These are phyloP conservation scores for Mamestra brassicae DNA, from an alignment of 2,888 invertebrate genomes.

Conservation along the genomic window DNA sequence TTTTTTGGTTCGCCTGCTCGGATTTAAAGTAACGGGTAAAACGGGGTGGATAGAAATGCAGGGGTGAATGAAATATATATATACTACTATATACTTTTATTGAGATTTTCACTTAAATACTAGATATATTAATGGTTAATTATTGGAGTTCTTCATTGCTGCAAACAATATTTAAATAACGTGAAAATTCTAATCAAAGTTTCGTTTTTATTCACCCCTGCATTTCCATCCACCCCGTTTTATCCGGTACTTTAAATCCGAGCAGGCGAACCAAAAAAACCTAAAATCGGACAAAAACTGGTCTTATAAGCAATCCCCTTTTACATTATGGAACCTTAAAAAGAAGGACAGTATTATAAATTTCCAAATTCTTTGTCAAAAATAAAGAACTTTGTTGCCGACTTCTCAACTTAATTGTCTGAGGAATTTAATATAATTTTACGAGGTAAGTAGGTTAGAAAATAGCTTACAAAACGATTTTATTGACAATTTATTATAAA, in stretches of 20 bases:
- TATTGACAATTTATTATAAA: background rate
- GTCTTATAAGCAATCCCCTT: background rate
- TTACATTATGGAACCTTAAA: background rate
- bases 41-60: too few relatives aligned
- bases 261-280: background rate
- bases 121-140: too few relatives aligned
- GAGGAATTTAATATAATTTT: slow-evolving; percentile 18
- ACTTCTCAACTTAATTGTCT: background rate
- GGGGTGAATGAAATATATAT: too few relatives aligned
- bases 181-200: too few relatives aligned
- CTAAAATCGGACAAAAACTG: background rate
- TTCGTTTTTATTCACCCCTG: too few relatives aligned
- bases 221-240: too few relatives aligned
- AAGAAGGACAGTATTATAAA: background rate
- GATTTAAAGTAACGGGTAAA: background rate
- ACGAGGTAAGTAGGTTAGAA: background rate
- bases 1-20: background rate
- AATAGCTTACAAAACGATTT: background rate
- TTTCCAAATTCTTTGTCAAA: background rate
- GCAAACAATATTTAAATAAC: too few relatives aligned
- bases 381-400: background rate
- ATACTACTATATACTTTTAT: too few relatives aligned
- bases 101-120: too few relatives aligned
- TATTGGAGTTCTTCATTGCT: too few relatives aligned
- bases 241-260: background rate